phyloP scores from a whole-genome alignment of 2,888 invertebrate species.

The Cryptus armator region DNA sequence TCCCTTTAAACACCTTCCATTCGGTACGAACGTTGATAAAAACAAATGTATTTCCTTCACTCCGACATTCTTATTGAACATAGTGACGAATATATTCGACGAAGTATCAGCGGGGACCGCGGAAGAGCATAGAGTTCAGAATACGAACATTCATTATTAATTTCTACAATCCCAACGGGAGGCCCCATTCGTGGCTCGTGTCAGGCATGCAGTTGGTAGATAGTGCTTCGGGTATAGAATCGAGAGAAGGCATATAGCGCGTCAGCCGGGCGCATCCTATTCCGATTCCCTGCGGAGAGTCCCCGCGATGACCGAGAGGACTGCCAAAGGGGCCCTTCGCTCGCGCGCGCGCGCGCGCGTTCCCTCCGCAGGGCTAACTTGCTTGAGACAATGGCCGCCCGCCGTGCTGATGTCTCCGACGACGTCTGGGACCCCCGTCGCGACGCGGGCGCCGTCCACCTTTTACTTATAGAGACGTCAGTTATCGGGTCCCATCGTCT shows the following conservation, averaged over 20 bases:
- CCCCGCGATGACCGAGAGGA: slow-evolving; percentile 45
- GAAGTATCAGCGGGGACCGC: background rate
- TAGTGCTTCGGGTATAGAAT: background rate
- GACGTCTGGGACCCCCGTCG: slow-evolving; percentile 83
- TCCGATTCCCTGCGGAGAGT: slow-evolving; percentile 31
- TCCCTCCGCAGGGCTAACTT: slow-evolving; percentile 63
- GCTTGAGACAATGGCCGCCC: slow-evolving; percentile 84
- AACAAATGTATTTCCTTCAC: background rate
- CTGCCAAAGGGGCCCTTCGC: slow-evolving; percentile 23
- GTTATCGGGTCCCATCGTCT: slow-evolving; percentile 80
- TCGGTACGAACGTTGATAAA: background rate
- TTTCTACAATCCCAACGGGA: slow-evolving; percentile 52
- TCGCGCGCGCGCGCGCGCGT: slow-evolving; percentile 19
- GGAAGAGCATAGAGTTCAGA: slow-evolving; percentile 35
- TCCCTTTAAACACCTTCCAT: background rate
- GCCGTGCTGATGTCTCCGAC: slow-evolving; percentile 83
- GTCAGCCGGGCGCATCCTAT: slow-evolving; percentile 49
- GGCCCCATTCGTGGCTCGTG: slow-evolving; percentile 55
- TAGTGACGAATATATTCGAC: slow-evolving; percentile 17
- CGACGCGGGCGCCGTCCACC: slow-evolving; percentile 77
- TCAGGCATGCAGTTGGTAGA: slow-evolving; percentile 52
- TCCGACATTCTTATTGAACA: background rate
- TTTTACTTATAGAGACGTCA: slow-evolving; percentile 83
- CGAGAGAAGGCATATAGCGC: slow-evolving; percentile 36
- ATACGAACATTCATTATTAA: slow-evolving; percentile 61